A percentile compares a stretch with the other conserved stretches of the same genome.
Evolutionary conservation across 2,888 invertebrate species (phyloP).

Genomic region (Drepanosiphum platanoidis): DNA sequence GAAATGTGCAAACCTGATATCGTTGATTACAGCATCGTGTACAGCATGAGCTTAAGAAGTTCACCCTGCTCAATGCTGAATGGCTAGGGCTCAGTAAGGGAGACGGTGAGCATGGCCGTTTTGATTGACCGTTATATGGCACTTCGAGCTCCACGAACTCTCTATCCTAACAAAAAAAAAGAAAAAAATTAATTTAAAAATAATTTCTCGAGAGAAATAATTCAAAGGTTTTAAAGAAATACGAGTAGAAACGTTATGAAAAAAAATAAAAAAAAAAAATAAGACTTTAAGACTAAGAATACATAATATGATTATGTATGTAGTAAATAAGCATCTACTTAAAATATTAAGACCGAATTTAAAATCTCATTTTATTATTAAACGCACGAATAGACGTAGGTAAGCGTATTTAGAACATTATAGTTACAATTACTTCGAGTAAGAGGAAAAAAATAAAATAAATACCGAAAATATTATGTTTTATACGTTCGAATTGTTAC

Average conservation of each 20-base stretch:
- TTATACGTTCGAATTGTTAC: too few species aligned
- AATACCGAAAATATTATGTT: background rate
- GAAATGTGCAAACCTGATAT: constrained; percentile 77
- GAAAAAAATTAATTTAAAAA: constrained; percentile 7
- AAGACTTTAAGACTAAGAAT: too few species aligned
- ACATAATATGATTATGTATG: background rate
- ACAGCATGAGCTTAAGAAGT: constrained; percentile 83
- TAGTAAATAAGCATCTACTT: background rate
- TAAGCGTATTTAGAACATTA: background rate
- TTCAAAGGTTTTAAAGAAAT: background rate
- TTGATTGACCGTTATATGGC: constrained; percentile 92
- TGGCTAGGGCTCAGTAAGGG: constrained; percentile 88
- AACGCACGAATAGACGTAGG: background rate
- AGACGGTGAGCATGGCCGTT: constrained; percentile 89
- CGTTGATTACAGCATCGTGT: constrained; percentile 83
- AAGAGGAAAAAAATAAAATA: background rate
- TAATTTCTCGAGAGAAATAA: background rate
- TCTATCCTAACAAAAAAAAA: constrained; percentile 77
- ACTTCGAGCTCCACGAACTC: constrained; percentile 97
- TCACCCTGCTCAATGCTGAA: constrained; percentile 78
- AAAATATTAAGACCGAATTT: background rate
- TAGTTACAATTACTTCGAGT: background rate
- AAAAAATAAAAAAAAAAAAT: constrained; percentile 22
- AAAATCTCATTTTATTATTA: background rate
- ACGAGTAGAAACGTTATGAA: background rate